These are phyloP conservation scores for Pheosia gnoma DNA, from an alignment of 2,888 invertebrate genomes.

Conservation along the genomic window DNA sequence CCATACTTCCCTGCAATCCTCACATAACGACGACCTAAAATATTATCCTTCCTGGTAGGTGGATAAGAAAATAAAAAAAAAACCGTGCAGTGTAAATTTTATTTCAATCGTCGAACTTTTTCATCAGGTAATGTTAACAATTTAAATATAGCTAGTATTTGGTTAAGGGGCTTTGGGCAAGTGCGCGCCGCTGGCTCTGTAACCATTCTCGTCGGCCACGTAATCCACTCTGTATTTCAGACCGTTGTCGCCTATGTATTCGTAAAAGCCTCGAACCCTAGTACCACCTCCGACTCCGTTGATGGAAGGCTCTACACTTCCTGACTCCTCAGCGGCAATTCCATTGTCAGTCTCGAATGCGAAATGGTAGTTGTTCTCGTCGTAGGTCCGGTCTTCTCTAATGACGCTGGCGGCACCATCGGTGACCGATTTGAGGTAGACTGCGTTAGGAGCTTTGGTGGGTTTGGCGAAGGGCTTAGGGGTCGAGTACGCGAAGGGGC, in stretches of 20 bases:
- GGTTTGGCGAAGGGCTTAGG: slow-evolving; percentile 24
- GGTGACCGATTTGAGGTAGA: slow-evolving; percentile 53
- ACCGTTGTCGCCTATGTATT: slow-evolving; percentile 87
- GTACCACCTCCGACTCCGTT: slow-evolving; percentile 80
- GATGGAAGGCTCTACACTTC: slow-evolving; percentile 80
- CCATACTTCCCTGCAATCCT: slow-evolving; percentile 8
- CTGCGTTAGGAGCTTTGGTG: slow-evolving; percentile 27
- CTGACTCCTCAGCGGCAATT: slow-evolving; percentile 86
- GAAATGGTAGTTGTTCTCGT: slow-evolving; percentile 84
- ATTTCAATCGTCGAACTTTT: slow-evolving; percentile 25
- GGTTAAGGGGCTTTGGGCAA: slow-evolving; percentile 55
- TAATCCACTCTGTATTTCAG: slow-evolving; percentile 83
- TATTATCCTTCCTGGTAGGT: slow-evolving; percentile 15
- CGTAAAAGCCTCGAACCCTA: slow-evolving; percentile 86
- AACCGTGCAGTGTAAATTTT: slow-evolving; percentile 16
- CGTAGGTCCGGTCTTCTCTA: slow-evolving; percentile 77
- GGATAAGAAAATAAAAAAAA: slow-evolving; percentile 30
- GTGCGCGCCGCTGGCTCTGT: slow-evolving; percentile 82
- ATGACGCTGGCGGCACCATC: slow-evolving; percentile 83
- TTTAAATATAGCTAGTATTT: slow-evolving; percentile 18
- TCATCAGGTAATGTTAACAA: slow-evolving; percentile 19
- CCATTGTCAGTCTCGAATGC: slow-evolving; percentile 87
- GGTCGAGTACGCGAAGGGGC: slow-evolving; percentile 34
- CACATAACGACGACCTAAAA: slow-evolving; percentile 17
- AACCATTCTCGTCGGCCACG: slow-evolving; percentile 86